Conservation (phyloP, 2,113 vertebrate genomes). For the Melanocharis versteri region DNA sequence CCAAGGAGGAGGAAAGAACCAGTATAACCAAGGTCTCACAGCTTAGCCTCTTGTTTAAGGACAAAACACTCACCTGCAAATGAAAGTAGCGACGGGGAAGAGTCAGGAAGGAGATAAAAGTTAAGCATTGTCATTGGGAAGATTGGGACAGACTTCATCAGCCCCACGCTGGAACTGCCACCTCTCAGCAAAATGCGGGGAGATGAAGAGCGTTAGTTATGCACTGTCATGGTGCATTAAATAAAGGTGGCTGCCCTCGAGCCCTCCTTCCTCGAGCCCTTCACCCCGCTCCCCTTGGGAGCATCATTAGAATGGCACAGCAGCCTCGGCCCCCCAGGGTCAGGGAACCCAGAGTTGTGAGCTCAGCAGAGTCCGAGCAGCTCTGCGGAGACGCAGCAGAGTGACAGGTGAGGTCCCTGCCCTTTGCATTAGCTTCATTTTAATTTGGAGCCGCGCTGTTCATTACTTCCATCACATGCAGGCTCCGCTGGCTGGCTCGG, state of each 20-base stretch:
- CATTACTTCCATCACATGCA: neutral
- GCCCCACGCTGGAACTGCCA: neutral
- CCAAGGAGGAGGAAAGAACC: neutral
- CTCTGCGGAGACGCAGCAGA: neutral
- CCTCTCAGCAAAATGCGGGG: neutral
- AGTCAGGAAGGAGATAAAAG: neutral
- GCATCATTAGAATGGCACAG: conserved; percentile 50
- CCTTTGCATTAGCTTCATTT: conserved; percentile 52
- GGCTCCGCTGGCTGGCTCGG: neutral
- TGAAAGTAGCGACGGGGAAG: rapidly evolving
- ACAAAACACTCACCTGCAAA: neutral
- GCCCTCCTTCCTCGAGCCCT: conserved; percentile 25
- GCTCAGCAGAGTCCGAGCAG: conserved; percentile 42
- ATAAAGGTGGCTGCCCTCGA: conserved; percentile 38
- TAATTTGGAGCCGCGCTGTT: conserved; percentile 14
- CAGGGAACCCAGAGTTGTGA: neutral
- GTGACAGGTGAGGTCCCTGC: conserved; percentile 53
- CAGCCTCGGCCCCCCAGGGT: neutral
- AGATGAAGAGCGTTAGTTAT: conserved; percentile 18
- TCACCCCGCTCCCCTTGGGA: conserved; percentile 14
- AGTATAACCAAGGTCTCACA: neutral
- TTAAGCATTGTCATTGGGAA: neutral
- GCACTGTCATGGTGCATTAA: conserved; percentile 39
- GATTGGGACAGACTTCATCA: neutral
- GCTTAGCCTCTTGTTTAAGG: neutral